A percentile compares a stretch with the other conserved stretches of the same genome.
These are phyloP conservation scores for Oophaga sylvatica DNA, from an alignment of 2,797 vertebrate genomes.

Conservation along the genomic window DNA sequence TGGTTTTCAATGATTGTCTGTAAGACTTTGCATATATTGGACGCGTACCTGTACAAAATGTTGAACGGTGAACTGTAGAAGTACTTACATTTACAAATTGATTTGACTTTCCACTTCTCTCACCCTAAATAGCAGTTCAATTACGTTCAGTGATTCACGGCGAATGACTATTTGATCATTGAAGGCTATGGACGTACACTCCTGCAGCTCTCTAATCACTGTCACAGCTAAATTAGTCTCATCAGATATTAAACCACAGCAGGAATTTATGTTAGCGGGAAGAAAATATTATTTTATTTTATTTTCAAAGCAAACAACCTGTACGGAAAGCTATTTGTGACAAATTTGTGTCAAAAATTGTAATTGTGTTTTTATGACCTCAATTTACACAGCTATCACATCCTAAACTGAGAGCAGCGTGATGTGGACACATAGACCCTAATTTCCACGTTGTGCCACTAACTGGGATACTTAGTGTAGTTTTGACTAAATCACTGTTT, in stretches of 20 bases:
- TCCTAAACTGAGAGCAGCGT: too few relatives aligned
- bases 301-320: conserved; percentile 21
- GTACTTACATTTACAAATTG: not conserved
- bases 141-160: not conserved
- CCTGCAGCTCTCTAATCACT: not conserved
- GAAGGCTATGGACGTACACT: not conserved
- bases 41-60: conserved; percentile 11
- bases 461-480: too few relatives aligned
- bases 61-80: conserved; percentile 27
- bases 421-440: too few relatives aligned
- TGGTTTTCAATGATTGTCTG: conserved; percentile 55
- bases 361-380: conserved; percentile 15
- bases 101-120: conserved; percentile 33
- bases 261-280: not conserved
- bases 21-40: conserved; percentile 38
- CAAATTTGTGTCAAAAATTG: not conserved
- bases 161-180: not conserved
- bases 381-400: not conserved
- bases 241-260: not conserved
- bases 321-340: not conserved
- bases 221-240: not conserved
- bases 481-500: too few relatives aligned
- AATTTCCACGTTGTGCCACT: too few relatives aligned
- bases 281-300: conserved; percentile 12
- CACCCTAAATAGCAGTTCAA: not conserved